Conservation (phyloP, 2,888 invertebrate genomes). For the Hydraecia micacea region DNA sequence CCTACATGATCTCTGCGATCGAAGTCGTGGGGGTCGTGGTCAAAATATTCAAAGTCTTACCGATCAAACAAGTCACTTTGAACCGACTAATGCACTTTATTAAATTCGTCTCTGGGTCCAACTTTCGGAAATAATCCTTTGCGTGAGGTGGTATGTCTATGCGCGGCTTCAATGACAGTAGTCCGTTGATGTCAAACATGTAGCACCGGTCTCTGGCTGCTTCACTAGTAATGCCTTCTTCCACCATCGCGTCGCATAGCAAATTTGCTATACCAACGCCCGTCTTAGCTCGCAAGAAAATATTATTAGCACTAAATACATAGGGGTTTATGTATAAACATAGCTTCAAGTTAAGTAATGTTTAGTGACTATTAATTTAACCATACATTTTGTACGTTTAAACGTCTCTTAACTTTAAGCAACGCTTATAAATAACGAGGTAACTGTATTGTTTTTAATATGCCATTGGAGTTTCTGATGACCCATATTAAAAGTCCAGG, state of each 20-base stretch:
- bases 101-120: slow-evolving; percentile 93
- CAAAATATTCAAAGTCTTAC: slow-evolving; percentile 84
- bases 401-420: not conserved
- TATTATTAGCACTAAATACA: no score
- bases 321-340: no score
- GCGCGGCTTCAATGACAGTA: slow-evolving; percentile 91
- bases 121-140: slow-evolving; percentile 92
- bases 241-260: slow-evolving; percentile 95
- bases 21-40: no score
- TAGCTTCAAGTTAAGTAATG: not conserved
- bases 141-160: slow-evolving; percentile 92
- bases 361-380: no score
- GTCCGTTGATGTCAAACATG: slow-evolving; percentile 97
- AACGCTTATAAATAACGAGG: not conserved
- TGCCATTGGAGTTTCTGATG: no score
- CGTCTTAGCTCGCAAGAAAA: slow-evolving; percentile 85
- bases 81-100: slow-evolving; percentile 93
- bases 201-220: slow-evolving; percentile 95
- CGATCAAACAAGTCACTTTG: slow-evolving; percentile 95
- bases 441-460: no score
- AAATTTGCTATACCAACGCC: slow-evolving; percentile 97
- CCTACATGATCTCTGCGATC: not conserved
- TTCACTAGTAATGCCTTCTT: slow-evolving; percentile 86
- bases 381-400: not conserved
- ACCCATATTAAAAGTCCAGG: no score